A percentile compares a stretch with the other conserved stretches of the same genome.
Evolutionary conservation across 2,797 vertebrate genomes (phyloP).

Genomic region (Picus viridis): DNA sequence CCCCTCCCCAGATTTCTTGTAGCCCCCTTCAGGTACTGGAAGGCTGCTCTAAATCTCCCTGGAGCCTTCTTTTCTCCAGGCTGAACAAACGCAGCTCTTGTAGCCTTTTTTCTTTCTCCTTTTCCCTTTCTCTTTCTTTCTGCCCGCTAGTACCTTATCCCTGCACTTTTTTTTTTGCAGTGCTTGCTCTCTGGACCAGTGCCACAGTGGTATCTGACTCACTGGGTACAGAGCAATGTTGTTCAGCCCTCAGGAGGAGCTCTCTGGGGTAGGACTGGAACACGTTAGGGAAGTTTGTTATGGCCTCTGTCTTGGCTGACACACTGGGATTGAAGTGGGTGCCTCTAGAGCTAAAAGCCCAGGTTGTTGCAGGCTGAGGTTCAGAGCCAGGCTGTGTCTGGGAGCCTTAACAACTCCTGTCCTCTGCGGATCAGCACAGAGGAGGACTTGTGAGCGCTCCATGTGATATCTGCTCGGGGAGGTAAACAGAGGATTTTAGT

Average conservation of each 20-base stretch:
- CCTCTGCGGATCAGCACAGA: constrained; percentile 54
- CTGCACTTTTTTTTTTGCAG: background rate
- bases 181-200: background rate
- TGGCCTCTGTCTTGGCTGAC: constrained; percentile 39
- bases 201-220: background rate
- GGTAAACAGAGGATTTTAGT: constrained; percentile 70
- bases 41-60: too few relatives aligned
- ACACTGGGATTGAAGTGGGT: constrained; percentile 5
- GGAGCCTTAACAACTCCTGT: background rate
- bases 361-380: constrained; percentile 43
- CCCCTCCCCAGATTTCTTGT: too few relatives aligned
- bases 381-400: constrained; percentile 8
- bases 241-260: constrained; percentile 23
- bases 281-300: constrained; percentile 49
- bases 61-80: too few relatives aligned
- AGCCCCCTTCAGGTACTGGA: too few relatives aligned
- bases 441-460: constrained; percentile 51
- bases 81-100: too few relatives aligned
- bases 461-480: constrained; percentile 61
- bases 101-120: background rate
- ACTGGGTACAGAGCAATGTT: background rate
- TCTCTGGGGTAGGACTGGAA: constrained; percentile 35
- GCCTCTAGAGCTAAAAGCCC: constrained; percentile 60
- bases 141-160: background rate
- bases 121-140: background rate